Conservation (phyloP, 2,797 vertebrate species). For the Hoplostethus mediterraneus region DNA sequence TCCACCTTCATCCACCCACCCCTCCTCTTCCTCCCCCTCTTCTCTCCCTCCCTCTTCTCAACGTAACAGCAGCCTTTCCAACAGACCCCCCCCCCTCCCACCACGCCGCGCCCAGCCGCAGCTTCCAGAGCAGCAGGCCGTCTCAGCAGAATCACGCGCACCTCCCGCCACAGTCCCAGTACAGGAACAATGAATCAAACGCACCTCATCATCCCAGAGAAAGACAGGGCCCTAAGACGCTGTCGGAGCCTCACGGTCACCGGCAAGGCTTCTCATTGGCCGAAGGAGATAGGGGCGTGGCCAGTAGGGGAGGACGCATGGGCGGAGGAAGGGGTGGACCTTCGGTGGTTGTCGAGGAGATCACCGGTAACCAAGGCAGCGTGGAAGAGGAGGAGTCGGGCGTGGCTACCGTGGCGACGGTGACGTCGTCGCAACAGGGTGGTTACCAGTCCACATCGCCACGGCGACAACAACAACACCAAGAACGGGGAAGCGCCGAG, state of each 20-base stretch:
- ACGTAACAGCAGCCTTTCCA: constrained; percentile 63
- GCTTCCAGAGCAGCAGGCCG: constrained; percentile 68
- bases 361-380: constrained; percentile 47
- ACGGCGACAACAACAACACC: constrained; percentile 77
- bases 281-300: constrained; percentile 42
- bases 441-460: constrained; percentile 39
- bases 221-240: constrained; percentile 43
- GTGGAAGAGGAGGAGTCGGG: constrained; percentile 62
- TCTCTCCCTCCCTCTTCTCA: constrained; percentile 66
- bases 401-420: background rate
- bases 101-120: constrained; percentile 48
- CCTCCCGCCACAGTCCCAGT: constrained; percentile 62
- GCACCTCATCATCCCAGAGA: constrained; percentile 57
- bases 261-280: constrained; percentile 17
- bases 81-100: constrained; percentile 68
- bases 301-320: constrained; percentile 49
- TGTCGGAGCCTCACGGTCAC: constrained; percentile 44
- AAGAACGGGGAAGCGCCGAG: constrained; percentile 67
- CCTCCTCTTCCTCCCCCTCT: constrained; percentile 69
- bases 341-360: constrained; percentile 72
- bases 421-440: background rate
- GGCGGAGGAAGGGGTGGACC: constrained; percentile 62
- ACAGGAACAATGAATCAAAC: constrained; percentile 56
- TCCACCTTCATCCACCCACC: constrained; percentile 45
- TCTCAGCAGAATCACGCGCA: constrained; percentile 54